Percentiles rank a stretch among this genome's conserved stretches.
Conservation (phyloP, 2,113 vertebrate species). For the Arizona elegans region DNA sequence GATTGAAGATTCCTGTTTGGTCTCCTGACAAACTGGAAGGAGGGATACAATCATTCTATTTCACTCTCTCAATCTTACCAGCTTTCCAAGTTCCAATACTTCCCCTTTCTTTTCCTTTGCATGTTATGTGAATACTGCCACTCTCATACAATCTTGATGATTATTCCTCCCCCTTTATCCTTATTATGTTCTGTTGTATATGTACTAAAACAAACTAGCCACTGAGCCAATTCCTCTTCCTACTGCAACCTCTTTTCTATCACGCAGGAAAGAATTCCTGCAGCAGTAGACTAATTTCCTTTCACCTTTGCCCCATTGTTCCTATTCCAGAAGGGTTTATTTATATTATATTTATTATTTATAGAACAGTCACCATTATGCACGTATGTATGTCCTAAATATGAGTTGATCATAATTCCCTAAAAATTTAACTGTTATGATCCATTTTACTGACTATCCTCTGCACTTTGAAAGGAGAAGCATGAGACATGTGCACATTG, state of each 20-base stretch:
- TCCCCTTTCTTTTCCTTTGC: neutral
- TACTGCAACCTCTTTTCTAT: neutral
- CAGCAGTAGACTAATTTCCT: neutral
- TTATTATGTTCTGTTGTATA: neutral
- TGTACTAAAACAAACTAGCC: neutral
- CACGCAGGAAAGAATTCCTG: neutral
- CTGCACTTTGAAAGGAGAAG: neutral
- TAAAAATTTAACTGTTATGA: neutral
- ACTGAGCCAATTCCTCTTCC: neutral
- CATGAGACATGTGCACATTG: neutral
- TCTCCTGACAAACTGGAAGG: neutral
- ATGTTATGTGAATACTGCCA: neutral
- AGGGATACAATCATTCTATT: neutral
- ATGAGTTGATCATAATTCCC: neutral
- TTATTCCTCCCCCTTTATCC: neutral
- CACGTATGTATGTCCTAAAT: neutral
- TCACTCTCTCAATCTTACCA: neutral
- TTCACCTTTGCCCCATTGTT: neutral
- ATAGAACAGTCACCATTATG: neutral
- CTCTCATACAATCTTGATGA: neutral
- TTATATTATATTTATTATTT: neutral
- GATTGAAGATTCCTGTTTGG: neutral
- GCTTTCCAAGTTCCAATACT: neutral
- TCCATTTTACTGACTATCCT: neutral
- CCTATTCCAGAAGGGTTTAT: neutral